These are phyloP conservation scores for Heterocephalus glaber DNA, from an alignment of 2,113 vertebrate genomes.

Conservation along the genomic window DNA sequence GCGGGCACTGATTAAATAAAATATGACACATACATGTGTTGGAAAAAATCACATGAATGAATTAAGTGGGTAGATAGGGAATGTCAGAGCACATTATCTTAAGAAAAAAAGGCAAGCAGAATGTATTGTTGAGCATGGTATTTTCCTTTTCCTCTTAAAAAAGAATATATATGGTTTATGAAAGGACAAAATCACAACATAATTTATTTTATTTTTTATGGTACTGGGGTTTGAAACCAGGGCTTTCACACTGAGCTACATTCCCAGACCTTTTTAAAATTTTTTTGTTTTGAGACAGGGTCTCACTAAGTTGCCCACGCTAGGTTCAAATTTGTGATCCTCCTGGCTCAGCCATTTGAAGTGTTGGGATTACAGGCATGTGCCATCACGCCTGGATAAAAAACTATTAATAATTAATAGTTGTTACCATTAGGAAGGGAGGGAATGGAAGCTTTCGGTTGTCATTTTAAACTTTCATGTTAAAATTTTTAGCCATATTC, in stretches of 20 bases:
- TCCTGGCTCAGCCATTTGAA: background rate
- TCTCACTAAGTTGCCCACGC: background rate
- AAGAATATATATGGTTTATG: background rate
- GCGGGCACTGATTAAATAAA: background rate
- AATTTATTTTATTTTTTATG: background rate
- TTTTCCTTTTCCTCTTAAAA: background rate
- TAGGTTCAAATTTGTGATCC: background rate
- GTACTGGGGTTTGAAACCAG: background rate
- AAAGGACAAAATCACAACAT: background rate
- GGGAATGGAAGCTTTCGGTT: background rate
- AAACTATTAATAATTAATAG: background rate
- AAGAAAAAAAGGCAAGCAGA: background rate
- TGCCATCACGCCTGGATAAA: background rate
- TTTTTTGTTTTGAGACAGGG: background rate
- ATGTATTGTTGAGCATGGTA: background rate
- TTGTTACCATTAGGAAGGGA: background rate
- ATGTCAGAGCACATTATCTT: slow-evolving; percentile 6
- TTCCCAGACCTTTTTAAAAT: background rate
- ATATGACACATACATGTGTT: background rate
- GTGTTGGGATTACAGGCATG: background rate
- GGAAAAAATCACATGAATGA: background rate
- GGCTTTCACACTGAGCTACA: background rate
- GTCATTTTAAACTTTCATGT: background rate
- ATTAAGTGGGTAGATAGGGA: background rate
- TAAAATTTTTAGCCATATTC: background rate